Base-by-base conservation (phyloP, 1,140 invertebrate species). In the Zaprionus capensis region DNA sequence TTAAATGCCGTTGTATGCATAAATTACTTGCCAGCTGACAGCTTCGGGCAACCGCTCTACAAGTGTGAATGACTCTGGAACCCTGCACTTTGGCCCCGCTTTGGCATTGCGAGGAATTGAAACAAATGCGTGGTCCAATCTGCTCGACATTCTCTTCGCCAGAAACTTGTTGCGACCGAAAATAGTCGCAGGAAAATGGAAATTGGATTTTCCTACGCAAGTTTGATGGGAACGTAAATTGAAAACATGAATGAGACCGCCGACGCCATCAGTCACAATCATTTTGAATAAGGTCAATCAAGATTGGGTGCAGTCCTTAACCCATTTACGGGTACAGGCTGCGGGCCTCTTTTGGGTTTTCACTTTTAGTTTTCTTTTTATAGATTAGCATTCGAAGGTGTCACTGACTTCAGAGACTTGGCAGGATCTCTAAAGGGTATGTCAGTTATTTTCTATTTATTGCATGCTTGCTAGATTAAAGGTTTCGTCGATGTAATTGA, bases 1-100 rank as follows among this genome's bases (percentile, higher is more conserved):
- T 87, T 82, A 86, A 86, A 87, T 82, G 69, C 72, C 69, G 66
- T 73, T 79, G 69, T 82, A 75, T 82, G 82, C 83, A 86, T 86
- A 86, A 86, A 86, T 86, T 86, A 86, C 83, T 77, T 65, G 49
- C 64, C 55, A 64, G 67, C 63, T 82, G 72, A 80, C 82, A 67
- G 67, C 68, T 77, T 82, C 44, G 69, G 78, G 68, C 81, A 12
- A 4, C 20, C 12, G 9, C 7, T n/a, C 26, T 69, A 82, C 76
- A 73, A 71, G 69, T 80, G 72, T 77, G 86, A 86, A 87, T 87
- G 83, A 82, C 66, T 80, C 69, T 80, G 71, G 53, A 51, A 41
- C 67, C 55, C 62, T 28, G 53, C 28, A 66, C 56, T 56, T 61
- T 24, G 17, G 20, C 38, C 28, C 34, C 17, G 61, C 36, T 38